Evolutionary conservation across 2,888 invertebrate genomes (phyloP), one percentile per base, ranked within the genome.

Genomic region (Allacma fusca): DNA sequence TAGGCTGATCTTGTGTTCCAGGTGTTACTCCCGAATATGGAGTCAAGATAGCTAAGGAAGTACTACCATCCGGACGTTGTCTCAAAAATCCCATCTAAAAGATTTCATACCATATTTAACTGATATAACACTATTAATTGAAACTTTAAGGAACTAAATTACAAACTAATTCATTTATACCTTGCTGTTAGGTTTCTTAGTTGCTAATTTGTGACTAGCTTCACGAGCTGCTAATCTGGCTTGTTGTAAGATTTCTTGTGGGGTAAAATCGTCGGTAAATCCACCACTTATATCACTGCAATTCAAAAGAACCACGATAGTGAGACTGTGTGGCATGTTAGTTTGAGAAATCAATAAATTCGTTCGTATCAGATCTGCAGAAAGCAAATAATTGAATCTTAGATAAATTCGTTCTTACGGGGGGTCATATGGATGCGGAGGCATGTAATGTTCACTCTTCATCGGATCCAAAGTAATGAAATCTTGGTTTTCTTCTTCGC

Each of bases 61-160:
- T 97, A 57, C 92, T 94, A 24, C 97, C 97, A 85, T 96, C 95
- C 59, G 92, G 90, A 83, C 92, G 91, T 87, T 95, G 94, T 34
- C 96, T 89, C 26, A 98, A 89, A 86, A 97, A 98, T 23, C 94
- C 95, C 92, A 93, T 90, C 88, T 88, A n/a, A n/a, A n/a, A n/a
- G n/a, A n/a, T n/a, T n/a, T n/a, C n/a, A n/a, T n/a, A n/a, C n/a
- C n/a, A n/a, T n/a, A n/a, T n/a, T n/a, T n/a, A n/a, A n/a, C n/a
- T n/a, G n/a, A n/a, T n/a, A n/a, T n/a, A n/a, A n/a, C n/a, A n/a
- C n/a, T n/a, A n/a, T n/a, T n/a, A n/a, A n/a, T n/a, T n/a, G n/a
- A n/a, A n/a, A n/a, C n/a, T n/a, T n/a, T n/a, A n/a, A n/a, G n/a
- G n/a, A n/a, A n/a, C n/a, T n/a, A n/a, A n/a, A n/a, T n/a, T n/a